A percentile compares a stretch with the other conserved stretches of the same genome.
Conservation (phyloP, 2,797 vertebrate species). For the Gouania willdenowi region DNA sequence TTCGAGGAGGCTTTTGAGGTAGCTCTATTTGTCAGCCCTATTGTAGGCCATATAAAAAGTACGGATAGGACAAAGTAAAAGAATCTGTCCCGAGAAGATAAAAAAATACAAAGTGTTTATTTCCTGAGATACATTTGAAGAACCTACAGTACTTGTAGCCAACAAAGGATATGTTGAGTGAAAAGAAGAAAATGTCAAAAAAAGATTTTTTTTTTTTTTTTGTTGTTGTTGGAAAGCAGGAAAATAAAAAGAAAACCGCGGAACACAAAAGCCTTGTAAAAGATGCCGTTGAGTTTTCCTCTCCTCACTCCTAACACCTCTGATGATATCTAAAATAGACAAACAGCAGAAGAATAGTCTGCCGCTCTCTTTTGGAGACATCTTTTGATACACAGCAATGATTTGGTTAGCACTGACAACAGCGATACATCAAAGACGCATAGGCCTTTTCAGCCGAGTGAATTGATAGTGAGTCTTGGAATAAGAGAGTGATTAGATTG, state of each 20-base stretch:
- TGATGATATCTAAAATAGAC: slow-evolving; percentile 37
- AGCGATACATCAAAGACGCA: slow-evolving; percentile 68
- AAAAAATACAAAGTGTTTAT: slow-evolving; percentile 15
- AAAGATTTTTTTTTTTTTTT: slow-evolving; percentile 41
- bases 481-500: not conserved
- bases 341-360: slow-evolving; percentile 32
- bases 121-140: slow-evolving; percentile 47
- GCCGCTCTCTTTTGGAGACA: slow-evolving; percentile 43
- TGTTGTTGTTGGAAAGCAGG: slow-evolving; percentile 25
- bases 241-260: slow-evolving; percentile 33
- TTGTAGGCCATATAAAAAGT: slow-evolving; percentile 27
- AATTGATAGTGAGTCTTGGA: slow-evolving; percentile 25
- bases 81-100: slow-evolving; percentile 14
- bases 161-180: slow-evolving; percentile 35
- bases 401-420: slow-evolving; percentile 71
- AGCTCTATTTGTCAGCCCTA: slow-evolving; percentile 36
- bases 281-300: slow-evolving; percentile 28
- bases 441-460: slow-evolving; percentile 58
- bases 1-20: slow-evolving; percentile 35
- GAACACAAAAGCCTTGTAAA: slow-evolving; percentile 44
- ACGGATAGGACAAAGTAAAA: slow-evolving; percentile 23
- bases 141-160: slow-evolving; percentile 12
- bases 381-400: slow-evolving; percentile 57
- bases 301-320: slow-evolving; percentile 40
- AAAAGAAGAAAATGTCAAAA: slow-evolving; percentile 23